Evolutionary conservation across 1,140 invertebrate genomes (phyloP), one percentile per base, ranked within the genome.

Genomic region (Drosophila nebulosa): DNA sequence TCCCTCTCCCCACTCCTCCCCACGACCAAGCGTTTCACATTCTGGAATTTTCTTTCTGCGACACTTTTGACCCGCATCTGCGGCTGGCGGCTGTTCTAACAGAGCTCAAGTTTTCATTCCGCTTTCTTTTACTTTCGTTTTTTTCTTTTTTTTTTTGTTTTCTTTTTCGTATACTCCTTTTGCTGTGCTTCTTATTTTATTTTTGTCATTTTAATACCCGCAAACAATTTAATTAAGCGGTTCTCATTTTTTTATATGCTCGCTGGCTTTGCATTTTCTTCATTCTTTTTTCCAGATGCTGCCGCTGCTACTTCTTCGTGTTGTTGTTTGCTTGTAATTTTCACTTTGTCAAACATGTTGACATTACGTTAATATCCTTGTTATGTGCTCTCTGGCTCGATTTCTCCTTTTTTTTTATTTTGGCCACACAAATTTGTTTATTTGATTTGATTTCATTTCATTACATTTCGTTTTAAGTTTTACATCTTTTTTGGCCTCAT

Each of bases 221-320:
- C 83, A 86, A 86, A 86, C 83, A 86, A 86, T 86, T 86, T 86
- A 86, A 86, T 86, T 86, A 86, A 86, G 83, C 83, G 83, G 83
- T 86, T 74, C 68, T 56, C 3, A 2, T 10, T 10, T 75, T 78
- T 73, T 86, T 70, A 69, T 70, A 76, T 51, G 66, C 58, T 36
- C 53, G 53, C 46, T 75, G 72, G 72, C 72, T 69, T 69, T 75
- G 64, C 24, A n/a, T 24, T 42, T 35, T 16, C 12, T 57, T 59
- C 16, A 42, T 39, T 53, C 7, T 14, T 14, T 18, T 46, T n/a
- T 18, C 12, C 4, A 1, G 9, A 12, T 24, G 10, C 18, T 61
- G 9, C 21, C 30, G 59, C 12, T 60, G 2, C 24, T 30, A 52
- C n/a, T 52, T 53, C 27, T 66, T 42, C 10, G 46, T 24, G 36